Conservation (phyloP, 2,797 vertebrate species). For the Heteromormyrus szaboi region DNA sequence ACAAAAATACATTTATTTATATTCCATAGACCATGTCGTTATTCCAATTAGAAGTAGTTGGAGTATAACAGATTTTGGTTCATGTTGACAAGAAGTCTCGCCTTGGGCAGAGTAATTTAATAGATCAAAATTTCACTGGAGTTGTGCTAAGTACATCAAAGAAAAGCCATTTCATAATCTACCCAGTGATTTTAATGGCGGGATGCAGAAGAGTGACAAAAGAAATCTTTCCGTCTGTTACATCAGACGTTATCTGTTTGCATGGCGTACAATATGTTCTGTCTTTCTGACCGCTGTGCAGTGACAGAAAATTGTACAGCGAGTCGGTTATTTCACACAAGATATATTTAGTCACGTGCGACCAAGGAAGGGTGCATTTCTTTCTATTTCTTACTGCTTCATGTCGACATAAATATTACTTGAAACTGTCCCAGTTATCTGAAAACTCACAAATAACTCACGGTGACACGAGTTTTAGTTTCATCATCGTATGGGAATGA, state of each 20-base stretch:
- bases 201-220: slow-evolving; percentile 4
- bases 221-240: slow-evolving; percentile 21
- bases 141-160: background rate
- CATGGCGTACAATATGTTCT: background rate
- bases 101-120: slow-evolving; percentile 6
- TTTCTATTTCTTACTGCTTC: background rate
- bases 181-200: background rate
- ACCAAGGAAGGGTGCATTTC: background rate
- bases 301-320: background rate
- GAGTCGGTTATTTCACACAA: background rate
- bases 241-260: slow-evolving; percentile 19
- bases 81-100: background rate
- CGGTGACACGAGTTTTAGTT: background rate
- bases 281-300: background rate
- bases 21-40: slow-evolving; percentile 18
- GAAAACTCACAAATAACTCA: background rate
- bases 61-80: background rate
- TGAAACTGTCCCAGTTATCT: background rate
- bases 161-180: background rate
- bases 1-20: slow-evolving; percentile 18
- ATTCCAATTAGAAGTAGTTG: background rate
- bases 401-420: background rate
- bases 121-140: background rate
- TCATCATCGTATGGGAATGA: background rate
- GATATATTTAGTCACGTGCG: background rate